phyloP scores from a whole-genome alignment of 2,797 vertebrate genomes.

The Morus bassanus region DNA sequence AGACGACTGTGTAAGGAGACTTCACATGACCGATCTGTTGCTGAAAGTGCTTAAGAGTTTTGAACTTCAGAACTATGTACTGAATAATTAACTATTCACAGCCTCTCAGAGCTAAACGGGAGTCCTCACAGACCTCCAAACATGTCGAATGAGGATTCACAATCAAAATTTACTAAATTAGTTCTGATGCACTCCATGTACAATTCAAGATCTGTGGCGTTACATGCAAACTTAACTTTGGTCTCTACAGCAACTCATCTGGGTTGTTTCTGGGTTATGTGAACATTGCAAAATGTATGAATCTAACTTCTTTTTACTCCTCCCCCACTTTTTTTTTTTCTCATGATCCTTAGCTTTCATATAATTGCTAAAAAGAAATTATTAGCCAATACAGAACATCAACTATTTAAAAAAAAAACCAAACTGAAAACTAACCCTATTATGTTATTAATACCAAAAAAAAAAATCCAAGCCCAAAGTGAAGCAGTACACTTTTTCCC shows the following conservation, averaged over 20 bases:
- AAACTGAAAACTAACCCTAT: neutral
- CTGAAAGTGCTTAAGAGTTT: conserved; percentile 50
- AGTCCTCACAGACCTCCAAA: neutral
- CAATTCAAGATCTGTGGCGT: accelerated
- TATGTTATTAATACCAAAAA: neutral
- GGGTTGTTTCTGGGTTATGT: neutral
- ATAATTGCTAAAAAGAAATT: neutral
- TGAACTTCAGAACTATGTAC: conserved; percentile 50
- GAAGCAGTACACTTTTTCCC: neutral
- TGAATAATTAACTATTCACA: conserved; percentile 60
- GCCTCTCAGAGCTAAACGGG: neutral
- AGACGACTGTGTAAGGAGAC: neutral
- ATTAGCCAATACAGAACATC: neutral
- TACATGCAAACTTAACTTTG: neutral
- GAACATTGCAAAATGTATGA: neutral
- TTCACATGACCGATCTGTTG: conserved; percentile 49
- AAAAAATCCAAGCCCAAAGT: neutral
- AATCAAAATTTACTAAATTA: neutral
- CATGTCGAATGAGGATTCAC: neutral
- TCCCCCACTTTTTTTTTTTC: too few species aligned
- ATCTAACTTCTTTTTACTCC: neutral
- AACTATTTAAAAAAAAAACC: neutral
- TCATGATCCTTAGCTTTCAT: neutral
- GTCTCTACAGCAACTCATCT: neutral
- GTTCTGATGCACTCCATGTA: neutral